Evolutionary conservation across 1,140 invertebrate genomes (phyloP), one percentile per base, ranked within the genome.

Genomic region (Magallana ariakensis): DNA sequence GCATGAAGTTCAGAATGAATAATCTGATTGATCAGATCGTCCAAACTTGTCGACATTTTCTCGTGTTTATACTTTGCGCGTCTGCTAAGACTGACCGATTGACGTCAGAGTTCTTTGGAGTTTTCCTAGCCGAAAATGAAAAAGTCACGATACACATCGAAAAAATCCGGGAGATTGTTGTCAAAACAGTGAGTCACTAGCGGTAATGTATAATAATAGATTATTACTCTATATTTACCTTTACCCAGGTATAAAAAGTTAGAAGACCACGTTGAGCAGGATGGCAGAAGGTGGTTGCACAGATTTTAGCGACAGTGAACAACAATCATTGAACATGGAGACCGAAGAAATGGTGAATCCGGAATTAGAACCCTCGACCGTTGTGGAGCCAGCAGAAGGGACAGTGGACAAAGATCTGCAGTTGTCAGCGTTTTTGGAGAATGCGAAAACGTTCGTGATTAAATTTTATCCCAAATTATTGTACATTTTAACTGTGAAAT

Each of bases 11-110:
- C 91, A 55, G 90, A 91, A 57, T 90, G 86, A 80, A 92, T 89
- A 60, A 92, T 92, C 81, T 92, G 90, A 9, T 89, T 82, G 84
- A 90, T 91, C 16, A 92, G 82, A 82, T 92, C 91, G 62, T 89
- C 86, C 10, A 92, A 87, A 56, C 87, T 86, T 11, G 83, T 85
- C 10, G 85, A 83, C 90, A 91, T 92, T 82, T n/a, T 60, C 33
- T 13, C 13, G 9, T 13, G 8, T 46, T 75, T 75, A 19, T 13
- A 75, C 66, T 75, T 75, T 11, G 22, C 66, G 66, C 66, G 66
- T 75, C 66, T 75, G 66, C 66, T 19, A 10, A 46, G 2, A 26
- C 9, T 75, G 22, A 4, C 6, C 58, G 22, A 26, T 75, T 75
- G 19, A 26, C 66, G 66, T 87, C 60, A 58, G 8, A 16, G 58